These are phyloP conservation scores for Siniperca scherzeri DNA, from an alignment of 2,797 vertebrate species.

Conservation along the genomic window DNA sequence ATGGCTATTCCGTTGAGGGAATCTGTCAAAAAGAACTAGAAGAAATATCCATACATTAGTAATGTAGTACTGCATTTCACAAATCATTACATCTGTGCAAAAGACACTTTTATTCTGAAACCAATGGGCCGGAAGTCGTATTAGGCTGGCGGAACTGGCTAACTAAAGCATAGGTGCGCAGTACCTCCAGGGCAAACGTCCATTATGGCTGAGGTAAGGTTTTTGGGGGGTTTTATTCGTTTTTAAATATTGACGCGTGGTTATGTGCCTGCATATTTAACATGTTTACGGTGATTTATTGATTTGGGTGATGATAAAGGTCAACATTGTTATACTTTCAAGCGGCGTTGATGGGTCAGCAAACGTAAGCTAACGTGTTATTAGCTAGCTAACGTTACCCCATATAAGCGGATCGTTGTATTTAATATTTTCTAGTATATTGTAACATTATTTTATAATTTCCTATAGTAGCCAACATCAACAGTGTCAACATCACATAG, in stretches of 20 bases:
- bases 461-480: background rate
- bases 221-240: background rate
- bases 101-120: slow-evolving; percentile 44
- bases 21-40: background rate
- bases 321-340: background rate
- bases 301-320: background rate
- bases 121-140: slow-evolving; percentile 18
- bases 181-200: slow-evolving; percentile 20
- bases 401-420: background rate
- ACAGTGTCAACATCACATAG: background rate
- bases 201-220: slow-evolving; percentile 79
- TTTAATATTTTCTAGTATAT: background rate
- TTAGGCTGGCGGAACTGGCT: too few relatives aligned
- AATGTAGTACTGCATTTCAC: background rate
- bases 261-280: rapidly evolving
- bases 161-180: background rate
- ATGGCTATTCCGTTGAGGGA: too few relatives aligned
- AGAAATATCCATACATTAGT: background rate
- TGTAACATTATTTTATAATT: background rate
- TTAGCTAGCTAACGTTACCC: slow-evolving; percentile 43
- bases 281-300: rapidly evolving
- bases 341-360: background rate
- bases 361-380: slow-evolving; percentile 57
- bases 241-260: background rate
- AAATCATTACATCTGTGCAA: rapidly evolving